A percentile compares a stretch with the other conserved stretches of the same genome.
Evolutionary conservation across 2,113 vertebrate species (phyloP).

Genomic region (Cephalopterus ornatus): DNA sequence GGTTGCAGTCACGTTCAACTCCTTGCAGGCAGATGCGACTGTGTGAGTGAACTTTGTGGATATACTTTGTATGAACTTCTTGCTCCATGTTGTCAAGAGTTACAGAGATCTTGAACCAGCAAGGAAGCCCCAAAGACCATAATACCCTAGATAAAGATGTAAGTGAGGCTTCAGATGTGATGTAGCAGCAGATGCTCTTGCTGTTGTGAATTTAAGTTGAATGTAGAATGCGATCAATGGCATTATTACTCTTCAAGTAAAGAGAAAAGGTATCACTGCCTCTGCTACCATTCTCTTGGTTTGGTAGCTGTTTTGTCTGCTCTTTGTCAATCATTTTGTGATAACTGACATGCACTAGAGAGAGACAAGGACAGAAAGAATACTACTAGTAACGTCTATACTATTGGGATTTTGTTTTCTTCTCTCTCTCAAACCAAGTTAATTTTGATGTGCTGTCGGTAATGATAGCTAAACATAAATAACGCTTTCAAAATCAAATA

Average conservation of each 20-base stretch:
- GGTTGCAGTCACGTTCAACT: fast-evolving
- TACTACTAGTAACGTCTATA: not conserved
- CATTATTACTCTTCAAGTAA: not conserved
- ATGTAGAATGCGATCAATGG: not conserved
- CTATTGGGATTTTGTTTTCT: not conserved
- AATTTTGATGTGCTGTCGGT: not conserved
- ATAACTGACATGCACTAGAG: not conserved
- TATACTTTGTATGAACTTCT: not conserved
- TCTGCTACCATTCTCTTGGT: not conserved
- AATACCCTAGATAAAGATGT: not conserved
- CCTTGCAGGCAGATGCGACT: fast-evolving
- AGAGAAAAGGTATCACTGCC: not conserved
- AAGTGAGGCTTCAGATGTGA: not conserved
- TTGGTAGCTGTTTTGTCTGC: not conserved
- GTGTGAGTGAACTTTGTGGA: not conserved
- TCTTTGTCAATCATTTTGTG: not conserved
- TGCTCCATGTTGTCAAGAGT: not conserved
- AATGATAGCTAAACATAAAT: not conserved
- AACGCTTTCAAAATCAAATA: not conserved
- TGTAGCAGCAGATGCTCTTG: not conserved
- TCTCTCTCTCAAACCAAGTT: not conserved
- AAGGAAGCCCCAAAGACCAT: not conserved
- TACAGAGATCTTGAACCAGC: not conserved
- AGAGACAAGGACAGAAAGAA: not conserved
- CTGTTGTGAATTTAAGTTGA: not conserved